Base-by-base conservation (phyloP, 2,113 vertebrate species). In the Tamias sibiricus region DNA sequence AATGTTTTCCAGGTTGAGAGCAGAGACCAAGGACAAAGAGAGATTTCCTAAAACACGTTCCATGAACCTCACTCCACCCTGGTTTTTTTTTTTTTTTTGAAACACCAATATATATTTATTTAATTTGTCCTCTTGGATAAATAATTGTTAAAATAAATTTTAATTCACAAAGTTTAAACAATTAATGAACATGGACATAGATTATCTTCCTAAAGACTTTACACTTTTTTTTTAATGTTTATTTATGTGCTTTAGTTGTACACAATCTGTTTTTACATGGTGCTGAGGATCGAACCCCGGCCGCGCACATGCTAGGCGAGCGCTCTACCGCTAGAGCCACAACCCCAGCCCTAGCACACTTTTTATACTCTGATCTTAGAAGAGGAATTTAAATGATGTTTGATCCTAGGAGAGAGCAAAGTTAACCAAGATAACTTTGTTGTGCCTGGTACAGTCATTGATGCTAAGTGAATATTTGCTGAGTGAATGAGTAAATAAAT, bases 31-130 rank as follows among this genome's bases (percentile, higher is more conserved):
- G 24, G 69, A 47, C 37, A 24, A 35, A 10, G n/a, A 10, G n/a
- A 64, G 20, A 32, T 40, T 42, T 91, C 35, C 16, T 89, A 68
- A 75, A 49, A 1, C 47, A 12, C 6, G 2, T 26, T 28, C 1
- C 0, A 66, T 17, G 10, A 30, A 4, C 13, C 30, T 32, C 1
- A 7, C 35, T 40, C 17, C 4, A 19, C 6, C 40, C 40, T 12
- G 0, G 49, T 3, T 5, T 17, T 57, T 44, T 19, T 4, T 8
- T 69, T 83, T 59, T 24, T 35, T 20, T n/a, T 52, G 47, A 98
- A 98, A 98, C 97, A 98, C 95, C 96, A 91, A 85, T 20, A 66
- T 28, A 72, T 42, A 75, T 32, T 57, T 86, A 97, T 93, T 89
- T 54, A 69, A 93, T 77, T 86, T 91, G 47, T 90, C 68, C 52